Evolutionary conservation across 1,140 invertebrate species (phyloP).

Genomic region (Trichogramma pretiosum): DNA sequence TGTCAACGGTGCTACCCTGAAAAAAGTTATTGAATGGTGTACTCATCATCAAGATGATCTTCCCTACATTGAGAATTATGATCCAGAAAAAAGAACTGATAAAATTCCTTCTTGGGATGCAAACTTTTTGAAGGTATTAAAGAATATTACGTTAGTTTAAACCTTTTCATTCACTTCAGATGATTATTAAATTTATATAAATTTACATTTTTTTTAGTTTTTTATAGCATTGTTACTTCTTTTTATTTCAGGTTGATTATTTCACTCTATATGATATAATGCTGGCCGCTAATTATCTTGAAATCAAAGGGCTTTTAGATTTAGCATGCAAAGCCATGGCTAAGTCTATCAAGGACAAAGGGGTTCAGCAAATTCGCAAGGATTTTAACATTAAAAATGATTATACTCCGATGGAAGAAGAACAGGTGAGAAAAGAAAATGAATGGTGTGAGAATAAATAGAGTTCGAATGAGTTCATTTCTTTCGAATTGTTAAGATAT

Average conservation of each 20-base stretch:
- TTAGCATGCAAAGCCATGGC: constrained; percentile 99
- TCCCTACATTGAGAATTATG: constrained; percentile 5
- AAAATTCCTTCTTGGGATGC: constrained; percentile 54
- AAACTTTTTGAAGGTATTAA: constrained; percentile 58
- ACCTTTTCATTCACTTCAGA: neutral
- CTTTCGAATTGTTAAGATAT: neutral
- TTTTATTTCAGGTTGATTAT: constrained; percentile 69
- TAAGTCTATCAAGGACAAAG: constrained; percentile 97
- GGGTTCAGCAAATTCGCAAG: constrained; percentile 96
- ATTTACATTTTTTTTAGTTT: neutral
- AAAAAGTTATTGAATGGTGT: constrained; percentile 58
- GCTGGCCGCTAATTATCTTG: constrained; percentile 95
- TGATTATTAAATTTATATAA: neutral
- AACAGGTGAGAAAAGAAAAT: constrained; percentile 94
- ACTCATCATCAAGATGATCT: constrained; percentile 53
- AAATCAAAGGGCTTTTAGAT: constrained; percentile 94
- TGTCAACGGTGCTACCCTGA: constrained; percentile 55
- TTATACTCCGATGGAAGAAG: constrained; percentile 89
- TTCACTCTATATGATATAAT: constrained; percentile 95
- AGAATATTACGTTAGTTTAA: neutral
- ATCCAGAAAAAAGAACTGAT: constrained; percentile 14
- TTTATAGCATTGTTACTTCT: neutral
- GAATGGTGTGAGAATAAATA: constrained; percentile 97
- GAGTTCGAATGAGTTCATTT: neutral
- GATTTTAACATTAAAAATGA: constrained; percentile 99